Conservation (phyloP, 2,888 invertebrate species). For the Celastrina argiolus region DNA sequence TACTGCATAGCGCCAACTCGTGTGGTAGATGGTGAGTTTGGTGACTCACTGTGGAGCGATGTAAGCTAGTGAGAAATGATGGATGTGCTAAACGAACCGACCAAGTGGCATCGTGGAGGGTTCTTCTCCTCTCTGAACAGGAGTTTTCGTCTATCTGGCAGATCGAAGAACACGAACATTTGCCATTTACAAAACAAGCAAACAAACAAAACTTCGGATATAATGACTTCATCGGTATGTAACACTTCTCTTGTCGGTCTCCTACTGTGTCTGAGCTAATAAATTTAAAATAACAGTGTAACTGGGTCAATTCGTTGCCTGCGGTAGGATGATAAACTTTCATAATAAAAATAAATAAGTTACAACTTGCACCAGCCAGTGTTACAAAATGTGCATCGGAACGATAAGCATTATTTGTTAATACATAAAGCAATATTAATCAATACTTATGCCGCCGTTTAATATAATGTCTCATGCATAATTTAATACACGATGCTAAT, state of each 20-base stretch:
- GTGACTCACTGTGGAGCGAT: conserved; percentile 65
- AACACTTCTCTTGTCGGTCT: conserved; percentile 22
- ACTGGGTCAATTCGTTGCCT: conserved; percentile 30
- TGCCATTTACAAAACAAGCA: conserved; percentile 53
- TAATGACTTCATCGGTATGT: conserved; percentile 53
- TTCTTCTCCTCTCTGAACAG: conserved; percentile 69
- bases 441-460: conserved; percentile 17
- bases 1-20: conserved; percentile 29
- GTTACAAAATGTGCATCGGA: conserved; percentile 5
- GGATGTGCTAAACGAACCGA: conserved; percentile 62
- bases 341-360: conserved; percentile 16
- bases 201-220: conserved; percentile 49
- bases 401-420: conserved; percentile 5
- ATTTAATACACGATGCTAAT: conserved; percentile 33
- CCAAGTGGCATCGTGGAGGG: conserved; percentile 68
- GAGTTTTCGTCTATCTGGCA: conserved; percentile 65
- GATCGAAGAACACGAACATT: conserved; percentile 49
- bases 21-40: conserved; percentile 54
- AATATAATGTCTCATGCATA: conserved; percentile 34
- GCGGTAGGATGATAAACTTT: conserved; percentile 25
- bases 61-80: conserved; percentile 63
- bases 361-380: not conserved
- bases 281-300: conserved; percentile 33
- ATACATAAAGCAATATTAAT: not conserved
- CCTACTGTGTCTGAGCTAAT: conserved; percentile 26